Conservation (phyloP, 2,113 vertebrate species). For the Lanius ludovicianus region DNA sequence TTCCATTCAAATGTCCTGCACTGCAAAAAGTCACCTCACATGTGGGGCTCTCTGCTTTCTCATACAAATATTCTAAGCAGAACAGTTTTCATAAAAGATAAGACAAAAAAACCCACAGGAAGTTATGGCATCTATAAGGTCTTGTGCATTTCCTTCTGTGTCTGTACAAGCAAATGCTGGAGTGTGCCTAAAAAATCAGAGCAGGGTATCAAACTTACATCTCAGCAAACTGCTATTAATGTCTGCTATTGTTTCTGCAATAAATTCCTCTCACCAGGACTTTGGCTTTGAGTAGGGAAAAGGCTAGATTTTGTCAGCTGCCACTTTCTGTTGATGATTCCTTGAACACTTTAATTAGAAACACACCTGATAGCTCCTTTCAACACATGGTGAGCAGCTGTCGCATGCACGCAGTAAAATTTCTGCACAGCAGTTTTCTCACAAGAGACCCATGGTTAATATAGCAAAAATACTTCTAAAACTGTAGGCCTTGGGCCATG, state of each 20-base stretch:
- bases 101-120: background rate
- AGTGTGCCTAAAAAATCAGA: background rate
- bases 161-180: background rate
- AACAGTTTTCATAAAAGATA: background rate
- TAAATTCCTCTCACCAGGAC: background rate
- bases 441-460: background rate
- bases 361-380: background rate
- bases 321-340: background rate
- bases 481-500: background rate
- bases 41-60: background rate
- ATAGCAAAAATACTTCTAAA: background rate
- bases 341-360: background rate
- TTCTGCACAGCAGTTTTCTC: background rate
- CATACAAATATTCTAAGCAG: background rate
- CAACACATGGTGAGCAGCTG: background rate
- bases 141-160: background rate
- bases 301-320: background rate
- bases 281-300: background rate
- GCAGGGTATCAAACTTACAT: background rate
- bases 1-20: background rate
- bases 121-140: background rate
- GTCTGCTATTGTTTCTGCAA: background rate
- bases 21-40: background rate
- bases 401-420: background rate
- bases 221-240: background rate